Evolutionary conservation across 1,140 invertebrate species (phyloP).

Genomic region (Augochlora pura): DNA sequence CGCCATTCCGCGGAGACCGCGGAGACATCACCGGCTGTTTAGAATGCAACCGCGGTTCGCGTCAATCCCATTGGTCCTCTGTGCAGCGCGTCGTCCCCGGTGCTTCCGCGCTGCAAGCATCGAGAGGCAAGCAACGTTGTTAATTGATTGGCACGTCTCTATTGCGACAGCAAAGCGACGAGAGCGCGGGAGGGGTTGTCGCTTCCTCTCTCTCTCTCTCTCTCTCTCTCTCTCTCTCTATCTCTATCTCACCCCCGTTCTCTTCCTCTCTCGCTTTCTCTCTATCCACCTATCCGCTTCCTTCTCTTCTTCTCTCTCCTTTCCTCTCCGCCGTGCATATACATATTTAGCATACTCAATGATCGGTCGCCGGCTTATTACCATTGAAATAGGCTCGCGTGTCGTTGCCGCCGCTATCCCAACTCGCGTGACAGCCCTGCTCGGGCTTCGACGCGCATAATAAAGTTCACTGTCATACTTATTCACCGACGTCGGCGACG

Average conservation of each 20-base stretch:
- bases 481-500: conserved; percentile 34
- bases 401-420: conserved; percentile 46
- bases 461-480: conserved; percentile 68
- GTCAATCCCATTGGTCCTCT: conserved; percentile 60
- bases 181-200: not conserved
- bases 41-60: conserved; percentile 66
- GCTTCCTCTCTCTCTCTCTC: too few species aligned
- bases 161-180: conserved; percentile 21
- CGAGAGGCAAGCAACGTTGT: conserved; percentile 53
- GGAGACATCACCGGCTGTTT: conserved; percentile 62
- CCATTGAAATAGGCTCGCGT: conserved; percentile 69
- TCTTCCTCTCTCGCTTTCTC: not conserved
- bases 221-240: not conserved
- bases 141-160: conserved; percentile 73
- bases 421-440: conserved; percentile 60
- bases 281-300: not conserved
- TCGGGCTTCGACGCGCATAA: conserved; percentile 62
- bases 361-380: conserved; percentile 68
- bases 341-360: conserved; percentile 66
- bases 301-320: not conserved
- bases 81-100: conserved; percentile 35
- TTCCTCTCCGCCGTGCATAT: conserved; percentile 23
- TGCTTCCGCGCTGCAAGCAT: conserved; percentile 36
- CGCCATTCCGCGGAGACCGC: conserved; percentile 19
- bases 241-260: not conserved